phyloP scores from a whole-genome alignment of 2,113 vertebrate species.

The Gymnobelideus leadbeateri region DNA sequence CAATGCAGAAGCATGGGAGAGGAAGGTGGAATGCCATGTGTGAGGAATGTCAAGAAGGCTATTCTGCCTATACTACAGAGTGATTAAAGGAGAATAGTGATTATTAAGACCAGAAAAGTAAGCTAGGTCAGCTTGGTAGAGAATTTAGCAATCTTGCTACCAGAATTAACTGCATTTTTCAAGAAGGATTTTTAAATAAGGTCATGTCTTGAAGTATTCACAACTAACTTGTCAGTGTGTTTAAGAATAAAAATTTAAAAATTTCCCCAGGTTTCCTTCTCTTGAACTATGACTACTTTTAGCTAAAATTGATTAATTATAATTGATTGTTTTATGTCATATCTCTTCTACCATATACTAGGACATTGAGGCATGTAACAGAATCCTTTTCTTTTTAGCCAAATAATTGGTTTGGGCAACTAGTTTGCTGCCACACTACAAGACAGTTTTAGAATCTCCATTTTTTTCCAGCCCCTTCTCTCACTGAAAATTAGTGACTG shows the following conservation, averaged over 20 bases:
- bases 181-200: slow-evolving; percentile 17
- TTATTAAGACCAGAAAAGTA: not conserved
- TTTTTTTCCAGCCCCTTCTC: not conserved
- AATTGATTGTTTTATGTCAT: slow-evolving; percentile 40
- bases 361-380: not conserved
- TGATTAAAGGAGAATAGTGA: not conserved
- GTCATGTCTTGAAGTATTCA: not conserved
- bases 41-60: not conserved
- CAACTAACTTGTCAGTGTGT: not conserved
- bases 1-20: not conserved
- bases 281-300: slow-evolving; percentile 18
- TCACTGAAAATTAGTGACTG: not conserved
- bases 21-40: not conserved
- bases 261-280: not conserved
- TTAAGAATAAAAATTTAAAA: not conserved
- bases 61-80: not conserved
- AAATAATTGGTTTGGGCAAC: not conserved
- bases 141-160: not conserved
- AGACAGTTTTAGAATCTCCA: not conserved
- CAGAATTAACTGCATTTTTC: slow-evolving; percentile 27
- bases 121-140: not conserved
- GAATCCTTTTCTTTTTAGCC: not conserved
- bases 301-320: slow-evolving; percentile 37
- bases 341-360: not conserved
- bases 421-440: slow-evolving; percentile 12